These are phyloP conservation scores for Coelopa frigida DNA, from an alignment of 1,140 invertebrate genomes.

Conservation along the genomic window DNA sequence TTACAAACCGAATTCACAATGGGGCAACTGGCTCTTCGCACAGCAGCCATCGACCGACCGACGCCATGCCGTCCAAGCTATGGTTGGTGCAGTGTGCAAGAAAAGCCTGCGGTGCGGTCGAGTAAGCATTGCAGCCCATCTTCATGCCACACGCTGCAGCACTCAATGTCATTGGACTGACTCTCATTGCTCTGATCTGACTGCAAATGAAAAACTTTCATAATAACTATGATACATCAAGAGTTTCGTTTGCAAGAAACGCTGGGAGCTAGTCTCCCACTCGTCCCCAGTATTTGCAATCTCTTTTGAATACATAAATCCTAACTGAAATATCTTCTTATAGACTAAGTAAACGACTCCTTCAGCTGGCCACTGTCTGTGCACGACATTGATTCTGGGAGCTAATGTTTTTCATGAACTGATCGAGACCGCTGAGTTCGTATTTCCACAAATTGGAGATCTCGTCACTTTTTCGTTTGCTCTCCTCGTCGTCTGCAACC, in stretches of 20 bases:
- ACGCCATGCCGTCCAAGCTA: too few relatives aligned
- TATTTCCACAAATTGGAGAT: constrained; percentile 38
- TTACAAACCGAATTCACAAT: too few relatives aligned
- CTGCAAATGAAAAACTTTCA: constrained; percentile 44
- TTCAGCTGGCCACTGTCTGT: not conserved
- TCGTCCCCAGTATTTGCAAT: too few relatives aligned
- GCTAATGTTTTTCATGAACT: constrained; percentile 38
- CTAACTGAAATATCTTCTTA: constrained; percentile 8
- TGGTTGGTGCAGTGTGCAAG: too few relatives aligned
- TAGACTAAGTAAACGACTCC: not conserved
- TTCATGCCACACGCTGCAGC: not conserved
- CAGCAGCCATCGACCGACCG: too few relatives aligned
- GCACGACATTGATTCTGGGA: constrained; percentile 15
- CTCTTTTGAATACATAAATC: constrained; percentile 1
- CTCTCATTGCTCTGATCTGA: constrained; percentile 15
- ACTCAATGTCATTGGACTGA: not conserved
- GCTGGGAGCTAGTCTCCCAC: too few relatives aligned
- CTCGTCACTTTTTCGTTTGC: constrained; percentile 15
- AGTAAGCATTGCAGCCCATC: not conserved
- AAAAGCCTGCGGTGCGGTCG: too few relatives aligned
- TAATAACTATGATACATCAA: constrained; percentile 29
- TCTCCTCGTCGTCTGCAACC: constrained; percentile 1
- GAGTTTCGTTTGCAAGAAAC: too few relatives aligned
- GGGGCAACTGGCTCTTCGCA: constrained; percentile 1
- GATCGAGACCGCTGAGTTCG: constrained; percentile 41